Base-by-base conservation (phyloP, 1,140 invertebrate genomes). In the Meloidogyne chitwoodi region DNA sequence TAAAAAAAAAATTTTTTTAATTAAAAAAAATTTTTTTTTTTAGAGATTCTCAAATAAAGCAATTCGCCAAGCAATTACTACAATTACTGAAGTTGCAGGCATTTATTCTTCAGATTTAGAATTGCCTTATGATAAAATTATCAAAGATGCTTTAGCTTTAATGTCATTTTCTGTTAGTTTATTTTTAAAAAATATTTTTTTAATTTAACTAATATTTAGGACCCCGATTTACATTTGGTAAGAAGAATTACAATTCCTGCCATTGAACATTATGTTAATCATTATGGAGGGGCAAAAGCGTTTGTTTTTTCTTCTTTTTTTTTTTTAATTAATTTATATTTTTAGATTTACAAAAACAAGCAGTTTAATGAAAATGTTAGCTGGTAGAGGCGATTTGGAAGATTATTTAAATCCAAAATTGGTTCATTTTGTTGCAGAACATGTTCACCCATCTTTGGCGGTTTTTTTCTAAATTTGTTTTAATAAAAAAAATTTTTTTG, bases 371-470 rank as follows among this genome's bases (percentile, higher is more conserved):
- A 78, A 80, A 19, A 19, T 70, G 38, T 68, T 78, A 14, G 29
- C 24, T 10, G 19, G 34, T 19, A 56, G 34, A 29, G 61, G 24
- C 11, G 41, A 41, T 24, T 56, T 62, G 27, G 24, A 24, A n/a
- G 76, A 83, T 19, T 79, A 80, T 34, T 65, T 72, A 41, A 70
- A 82, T 68, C 84, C 84, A 6, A 79, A 77, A 74, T 27, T 79
- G 27, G 74, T 76, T 11, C 84, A 86, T 77, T 86, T 80, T 68
- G 79, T 86, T 62, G 84, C 84, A 16, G 84, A 86, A 77, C 84
- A 87, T 69, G 86, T 80, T 11, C 86, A 86, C 80, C 84, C 84
- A 12, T 81, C 81, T 16, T 68, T 86, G 16, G 79, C 81, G 74
- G 84, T 83, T 34, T n/a, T 65, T 48, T 34, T 8, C 16, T 34